Percentiles rank a stretch among this genome's conserved stretches.
phyloP scores from a whole-genome alignment of 2,113 vertebrate genomes.

The Prunella fulvescens region DNA sequence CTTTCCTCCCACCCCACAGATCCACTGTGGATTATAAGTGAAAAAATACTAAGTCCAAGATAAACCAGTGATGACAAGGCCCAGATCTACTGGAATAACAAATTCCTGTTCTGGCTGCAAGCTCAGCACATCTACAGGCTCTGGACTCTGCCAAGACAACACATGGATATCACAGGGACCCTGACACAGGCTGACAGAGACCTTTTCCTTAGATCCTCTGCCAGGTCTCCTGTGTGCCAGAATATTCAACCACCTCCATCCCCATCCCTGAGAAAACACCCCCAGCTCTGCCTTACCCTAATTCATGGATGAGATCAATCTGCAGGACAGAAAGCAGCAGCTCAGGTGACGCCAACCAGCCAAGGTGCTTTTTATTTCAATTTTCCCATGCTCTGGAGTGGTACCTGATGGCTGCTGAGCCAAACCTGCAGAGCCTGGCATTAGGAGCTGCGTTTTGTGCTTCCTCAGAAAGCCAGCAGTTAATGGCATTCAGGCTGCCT shows the following conservation, averaged over 20 bases:
- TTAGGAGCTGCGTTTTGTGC: background rate
- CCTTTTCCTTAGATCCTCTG: background rate
- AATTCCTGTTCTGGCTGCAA: background rate
- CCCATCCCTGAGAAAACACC: background rate
- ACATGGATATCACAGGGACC: background rate
- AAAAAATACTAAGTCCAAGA: background rate
- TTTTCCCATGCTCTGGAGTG: background rate
- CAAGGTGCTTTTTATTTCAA: background rate
- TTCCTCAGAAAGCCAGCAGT: slow-evolving; percentile 7
- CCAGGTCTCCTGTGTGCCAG: background rate
- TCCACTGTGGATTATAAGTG: background rate
- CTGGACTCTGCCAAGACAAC: slow-evolving; percentile 1
- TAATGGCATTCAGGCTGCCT: slow-evolving; percentile 42
- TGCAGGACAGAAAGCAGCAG: background rate
- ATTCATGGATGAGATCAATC: accelerated
- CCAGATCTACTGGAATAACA: background rate
- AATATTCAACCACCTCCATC: background rate
- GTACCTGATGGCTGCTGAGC: background rate
- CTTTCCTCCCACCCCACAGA: background rate
- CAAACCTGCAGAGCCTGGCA: slow-evolving; percentile 28
- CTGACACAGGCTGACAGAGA: slow-evolving; percentile 3
- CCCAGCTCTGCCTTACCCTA: background rate
- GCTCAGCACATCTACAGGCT: background rate
- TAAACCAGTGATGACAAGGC: background rate
- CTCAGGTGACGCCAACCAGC: background rate